Evolutionary conservation across 1,140 invertebrate species (phyloP), one percentile per base, ranked within the genome.

Genomic region (Pinna nobilis): DNA sequence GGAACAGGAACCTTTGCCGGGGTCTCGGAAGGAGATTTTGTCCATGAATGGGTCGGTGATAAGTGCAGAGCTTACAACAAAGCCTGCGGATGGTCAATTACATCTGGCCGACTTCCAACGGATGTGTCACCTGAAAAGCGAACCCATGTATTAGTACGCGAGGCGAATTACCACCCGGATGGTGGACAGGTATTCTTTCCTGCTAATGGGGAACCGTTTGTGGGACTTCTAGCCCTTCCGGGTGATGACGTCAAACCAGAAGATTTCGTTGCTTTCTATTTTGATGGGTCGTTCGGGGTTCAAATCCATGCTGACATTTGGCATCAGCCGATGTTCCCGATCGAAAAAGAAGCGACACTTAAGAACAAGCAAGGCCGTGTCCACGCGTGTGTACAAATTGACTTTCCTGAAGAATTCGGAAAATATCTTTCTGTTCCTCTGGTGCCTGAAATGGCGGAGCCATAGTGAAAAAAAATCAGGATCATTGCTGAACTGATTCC

Each of bases 221-320:
- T 77, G 1, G 59, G 57, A 3, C 53, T 77, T 7, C 51, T 77
- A 9, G 76, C 76, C 9, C 51, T 72, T 57, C 76, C 76, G 13
- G 76, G 76, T 2, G 76, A 77, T 23, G 76, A 77, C 30, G 37
- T 77, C 20, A 61, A 49, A 33, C 66, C 53, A 18, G 53, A 73
- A 18, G 50, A 72, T 59, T 73, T 77, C 47, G 44, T 65, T 30
- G 76, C 76, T 1, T 77, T 77, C 39, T 77, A 77, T 39, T 77
- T 72, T 55, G 76, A 77, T 60, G 70, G 76, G 13, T 67, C 51
- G 2, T 73, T 69, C 37, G 76, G 76, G 7, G 41, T 77, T 33
- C 70, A 77, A 41, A 64, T 77, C 4, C 70, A 73, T 51, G 55
- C 70, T 5, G 37, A 69, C 32, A 61, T 77, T 25, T 77, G 76